Conservation (phyloP, 2,113 vertebrate genomes). For the Pseudorhombus dupliciocellatus region DNA sequence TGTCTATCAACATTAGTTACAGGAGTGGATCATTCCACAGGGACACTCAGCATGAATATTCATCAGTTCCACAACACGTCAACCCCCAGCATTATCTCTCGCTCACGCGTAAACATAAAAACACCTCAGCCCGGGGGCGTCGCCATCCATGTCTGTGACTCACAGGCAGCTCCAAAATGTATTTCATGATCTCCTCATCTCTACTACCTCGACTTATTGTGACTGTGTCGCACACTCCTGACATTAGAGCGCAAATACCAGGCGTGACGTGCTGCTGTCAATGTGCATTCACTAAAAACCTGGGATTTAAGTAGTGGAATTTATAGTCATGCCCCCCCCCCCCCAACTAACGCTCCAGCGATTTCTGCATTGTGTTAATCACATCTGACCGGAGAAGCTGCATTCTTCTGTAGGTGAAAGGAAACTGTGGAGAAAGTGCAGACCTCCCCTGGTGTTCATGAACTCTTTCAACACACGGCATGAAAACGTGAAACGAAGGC, state of each 20-base stretch:
- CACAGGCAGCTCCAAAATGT: slow-evolving; percentile 29
- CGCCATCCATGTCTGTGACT: slow-evolving; percentile 52
- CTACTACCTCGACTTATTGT: slow-evolving; percentile 1
- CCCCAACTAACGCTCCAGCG: too few species aligned
- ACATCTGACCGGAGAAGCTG: too few species aligned
- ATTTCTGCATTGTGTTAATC: too few species aligned
- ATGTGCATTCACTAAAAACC: neutral
- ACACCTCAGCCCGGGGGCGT: slow-evolving; percentile 46
- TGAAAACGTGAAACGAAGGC: neutral
- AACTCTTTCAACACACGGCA: neutral
- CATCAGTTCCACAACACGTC: slow-evolving; percentile 73
- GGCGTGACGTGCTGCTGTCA: neutral
- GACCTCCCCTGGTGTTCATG: too few species aligned
- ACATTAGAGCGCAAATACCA: neutral
- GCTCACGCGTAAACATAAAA: slow-evolving; percentile 53
- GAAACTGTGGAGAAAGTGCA: too few species aligned
- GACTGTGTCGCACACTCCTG: neutral
- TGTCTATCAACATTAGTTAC: slow-evolving; percentile 78
- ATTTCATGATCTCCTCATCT: slow-evolving; percentile 11
- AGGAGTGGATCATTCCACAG: slow-evolving; percentile 68
- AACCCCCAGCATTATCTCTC: slow-evolving; percentile 38
- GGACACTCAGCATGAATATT: slow-evolving; percentile 78
- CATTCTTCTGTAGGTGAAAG: too few species aligned
- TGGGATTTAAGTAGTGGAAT: neutral
- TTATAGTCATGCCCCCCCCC: neutral